Evolutionary conservation across 2,113 vertebrate genomes (phyloP).

Genomic region (Chloroceryle aenea): DNA sequence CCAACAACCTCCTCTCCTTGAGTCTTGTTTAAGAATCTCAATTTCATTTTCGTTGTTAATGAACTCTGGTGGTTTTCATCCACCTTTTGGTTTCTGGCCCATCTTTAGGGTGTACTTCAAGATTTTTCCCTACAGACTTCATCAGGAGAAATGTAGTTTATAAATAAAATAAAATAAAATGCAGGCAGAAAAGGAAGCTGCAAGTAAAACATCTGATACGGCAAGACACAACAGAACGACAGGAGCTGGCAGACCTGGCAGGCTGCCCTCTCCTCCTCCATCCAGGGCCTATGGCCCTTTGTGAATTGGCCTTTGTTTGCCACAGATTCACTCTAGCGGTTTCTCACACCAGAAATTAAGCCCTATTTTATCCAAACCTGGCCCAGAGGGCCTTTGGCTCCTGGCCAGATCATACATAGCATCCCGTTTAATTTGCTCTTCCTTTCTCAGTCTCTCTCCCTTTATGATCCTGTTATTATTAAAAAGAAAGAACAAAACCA

Average conservation of each 20-base stretch:
- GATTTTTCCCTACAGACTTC: not conserved
- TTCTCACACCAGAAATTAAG: constrained; percentile 63
- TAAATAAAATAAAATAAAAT: not conserved
- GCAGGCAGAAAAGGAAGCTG: not conserved
- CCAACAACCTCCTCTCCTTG: not conserved
- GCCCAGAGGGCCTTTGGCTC: constrained; percentile 52
- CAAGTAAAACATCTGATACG: constrained; percentile 5
- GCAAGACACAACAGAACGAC: constrained; percentile 17
- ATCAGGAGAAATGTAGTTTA: not conserved
- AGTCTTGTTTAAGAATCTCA: not conserved
- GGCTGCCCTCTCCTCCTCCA: constrained; percentile 37
- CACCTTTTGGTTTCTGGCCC: not conserved
- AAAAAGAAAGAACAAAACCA: not conserved
- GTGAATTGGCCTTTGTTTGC: constrained; percentile 62
- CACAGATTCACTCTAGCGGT: constrained; percentile 30
- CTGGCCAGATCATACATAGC: constrained; percentile 39
- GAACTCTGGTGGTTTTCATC: not conserved
- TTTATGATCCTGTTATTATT: not conserved
- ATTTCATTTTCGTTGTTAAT: not conserved
- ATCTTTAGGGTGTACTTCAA: not conserved
- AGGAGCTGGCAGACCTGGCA: constrained; percentile 34
- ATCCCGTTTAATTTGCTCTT: constrained; percentile 31
- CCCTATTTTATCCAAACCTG: constrained; percentile 52
- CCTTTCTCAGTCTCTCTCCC: constrained; percentile 14
- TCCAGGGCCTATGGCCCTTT: not conserved